These are phyloP conservation scores for Rosalia funebris DNA, from an alignment of 2,888 invertebrate genomes.

Conservation along the genomic window DNA sequence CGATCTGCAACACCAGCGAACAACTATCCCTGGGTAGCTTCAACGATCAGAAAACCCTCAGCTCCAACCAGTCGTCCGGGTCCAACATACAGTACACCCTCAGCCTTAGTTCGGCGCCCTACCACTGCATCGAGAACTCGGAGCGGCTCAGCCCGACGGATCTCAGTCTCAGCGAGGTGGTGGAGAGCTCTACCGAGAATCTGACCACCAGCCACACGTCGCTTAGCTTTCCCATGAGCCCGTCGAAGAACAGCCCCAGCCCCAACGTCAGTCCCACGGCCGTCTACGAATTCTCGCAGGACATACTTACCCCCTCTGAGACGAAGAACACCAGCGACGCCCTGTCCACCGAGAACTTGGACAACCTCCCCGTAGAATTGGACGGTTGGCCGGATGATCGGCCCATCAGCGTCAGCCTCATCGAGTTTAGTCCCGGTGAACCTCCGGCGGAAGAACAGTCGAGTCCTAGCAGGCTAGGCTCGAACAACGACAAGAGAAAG, in stretches of 20 bases:
- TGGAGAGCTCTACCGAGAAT: conserved; percentile 57
- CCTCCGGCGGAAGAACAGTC: conserved; percentile 20
- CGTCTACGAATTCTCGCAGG: conserved; percentile 43
- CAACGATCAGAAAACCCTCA: conserved; percentile 48
- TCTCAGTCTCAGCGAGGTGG: conserved; percentile 58
- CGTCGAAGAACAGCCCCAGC: conserved; percentile 55
- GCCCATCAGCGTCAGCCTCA: conserved; percentile 53
- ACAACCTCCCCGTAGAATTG: conserved; percentile 25
- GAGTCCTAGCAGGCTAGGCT: conserved; percentile 36
- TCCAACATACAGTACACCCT: conserved; percentile 56
- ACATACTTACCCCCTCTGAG: conserved; percentile 42
- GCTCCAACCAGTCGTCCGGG: conserved; percentile 52
- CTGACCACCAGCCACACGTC: conserved; percentile 65
- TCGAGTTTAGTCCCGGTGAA: conserved; percentile 55
- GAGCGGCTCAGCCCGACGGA: conserved; percentile 53
- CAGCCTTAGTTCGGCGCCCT: conserved; percentile 51
- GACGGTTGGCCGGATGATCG: conserved; percentile 37
- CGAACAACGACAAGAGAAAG: conserved; percentile 58
- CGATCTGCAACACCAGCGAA: conserved; percentile 55
- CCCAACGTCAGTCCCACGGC: conserved; percentile 59
- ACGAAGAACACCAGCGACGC: conserved; percentile 47
- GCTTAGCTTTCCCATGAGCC: conserved; percentile 57
- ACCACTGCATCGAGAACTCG: conserved; percentile 55
- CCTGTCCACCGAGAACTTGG: conserved; percentile 41
- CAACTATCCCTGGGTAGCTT: conserved; percentile 48